A percentile compares a stretch with the other conserved stretches of the same genome.
Evolutionary conservation across 2,888 invertebrate species (phyloP).

Genomic region (Tachina fera): DNA sequence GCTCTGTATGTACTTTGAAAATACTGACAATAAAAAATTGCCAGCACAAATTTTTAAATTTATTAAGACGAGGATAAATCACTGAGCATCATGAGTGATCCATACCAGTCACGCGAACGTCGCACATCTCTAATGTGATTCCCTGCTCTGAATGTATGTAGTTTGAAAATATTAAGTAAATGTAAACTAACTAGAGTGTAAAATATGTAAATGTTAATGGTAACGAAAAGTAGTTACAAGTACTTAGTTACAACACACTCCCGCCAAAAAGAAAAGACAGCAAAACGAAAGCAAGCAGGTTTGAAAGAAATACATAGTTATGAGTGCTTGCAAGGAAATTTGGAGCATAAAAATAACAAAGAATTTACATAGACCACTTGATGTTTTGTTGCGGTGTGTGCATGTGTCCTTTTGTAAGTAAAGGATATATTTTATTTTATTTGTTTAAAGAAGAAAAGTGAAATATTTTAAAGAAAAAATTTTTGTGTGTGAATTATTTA

Average conservation of each 20-base stretch:
- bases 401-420: neutral
- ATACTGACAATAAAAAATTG: too few species aligned
- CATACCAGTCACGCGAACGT: too few species aligned
- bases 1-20: constrained; percentile 1
- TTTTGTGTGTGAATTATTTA: constrained; percentile 23
- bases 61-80: too few species aligned
- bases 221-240: constrained; percentile 28
- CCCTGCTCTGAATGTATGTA: neutral
- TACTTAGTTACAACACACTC: neutral
- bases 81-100: neutral
- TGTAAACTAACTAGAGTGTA: constrained; percentile 56
- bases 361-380: constrained; percentile 31
- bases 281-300: neutral
- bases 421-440: constrained; percentile 23
- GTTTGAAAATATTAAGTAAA: constrained; percentile 13
- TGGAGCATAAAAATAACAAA: constrained; percentile 59
- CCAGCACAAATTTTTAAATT: too few species aligned
- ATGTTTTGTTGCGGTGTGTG: neutral
- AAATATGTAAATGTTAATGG: constrained; percentile 30
- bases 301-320: constrained; percentile 5
- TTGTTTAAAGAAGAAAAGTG: neutral
- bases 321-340: constrained; percentile 15
- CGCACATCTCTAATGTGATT: too few species aligned
- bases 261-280: neutral
- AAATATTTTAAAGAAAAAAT: neutral